Conservation (phyloP, 1,140 invertebrate species). For the Rhopalosiphum padi region DNA sequence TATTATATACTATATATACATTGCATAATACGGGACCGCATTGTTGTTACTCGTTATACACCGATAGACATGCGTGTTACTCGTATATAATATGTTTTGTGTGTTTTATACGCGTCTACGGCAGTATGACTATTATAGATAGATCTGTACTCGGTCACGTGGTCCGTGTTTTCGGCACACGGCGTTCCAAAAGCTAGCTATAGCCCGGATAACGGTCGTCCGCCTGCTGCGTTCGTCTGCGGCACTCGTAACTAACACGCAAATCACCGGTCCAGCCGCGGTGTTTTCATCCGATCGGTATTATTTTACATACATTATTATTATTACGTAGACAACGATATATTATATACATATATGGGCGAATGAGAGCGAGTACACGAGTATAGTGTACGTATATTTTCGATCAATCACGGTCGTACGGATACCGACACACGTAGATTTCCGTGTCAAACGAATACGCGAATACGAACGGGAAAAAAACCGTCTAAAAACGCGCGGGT, state of each 20-base stretch:
- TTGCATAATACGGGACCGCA: not conserved
- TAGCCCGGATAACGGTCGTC: not conserved
- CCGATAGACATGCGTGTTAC: not conserved
- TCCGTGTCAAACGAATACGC: not conserved
- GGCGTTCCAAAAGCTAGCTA: not conserved
- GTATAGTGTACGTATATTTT: not conserved
- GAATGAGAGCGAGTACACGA: not conserved
- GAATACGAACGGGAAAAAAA: not conserved
- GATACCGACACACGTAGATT: not conserved
- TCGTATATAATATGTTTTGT: not conserved
- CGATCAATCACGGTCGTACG: not conserved
- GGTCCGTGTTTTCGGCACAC: not conserved
- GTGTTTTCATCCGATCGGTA: not conserved
- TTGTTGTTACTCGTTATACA: not conserved
- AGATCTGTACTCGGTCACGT: too few relatives aligned
- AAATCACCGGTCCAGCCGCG: not conserved
- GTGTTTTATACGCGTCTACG: not conserved
- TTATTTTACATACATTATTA: not conserved
- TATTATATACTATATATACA: too few relatives aligned
- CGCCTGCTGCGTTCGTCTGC: too few relatives aligned
- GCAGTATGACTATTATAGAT: too few relatives aligned
- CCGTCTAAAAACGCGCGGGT: not conserved
- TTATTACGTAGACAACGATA: not conserved
- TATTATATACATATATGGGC: not conserved
- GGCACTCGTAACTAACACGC: conserved; percentile 12